Conservation (phyloP, 1,140 invertebrate genomes). For the Acyrthosiphon pisum region DNA sequence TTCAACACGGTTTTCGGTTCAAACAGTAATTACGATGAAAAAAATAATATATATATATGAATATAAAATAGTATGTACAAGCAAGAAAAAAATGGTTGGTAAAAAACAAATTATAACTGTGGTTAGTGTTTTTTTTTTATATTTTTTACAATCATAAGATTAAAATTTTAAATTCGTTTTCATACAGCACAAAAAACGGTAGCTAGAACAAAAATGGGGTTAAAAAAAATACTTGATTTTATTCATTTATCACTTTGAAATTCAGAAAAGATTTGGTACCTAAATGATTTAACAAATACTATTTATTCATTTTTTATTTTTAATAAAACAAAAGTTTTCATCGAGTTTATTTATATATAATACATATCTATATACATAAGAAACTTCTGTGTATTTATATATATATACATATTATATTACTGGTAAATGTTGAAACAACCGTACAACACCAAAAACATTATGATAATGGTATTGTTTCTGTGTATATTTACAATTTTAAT, state of each 20-base stretch:
- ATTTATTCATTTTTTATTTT: neutral
- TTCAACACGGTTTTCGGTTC: neutral
- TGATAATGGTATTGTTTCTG: neutral
- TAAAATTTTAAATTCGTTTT: slow-evolving; percentile 22
- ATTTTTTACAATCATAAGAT: neutral
- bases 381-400: no score
- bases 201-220: neutral
- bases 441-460: neutral
- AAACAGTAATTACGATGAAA: neutral
- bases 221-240: neutral
- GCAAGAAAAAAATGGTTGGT: neutral
- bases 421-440: neutral
- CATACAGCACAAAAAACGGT: neutral
- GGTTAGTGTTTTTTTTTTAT: neutral
- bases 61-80: neutral
- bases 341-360: neutral
- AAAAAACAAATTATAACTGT: slow-evolving; percentile 14
- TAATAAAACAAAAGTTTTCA: neutral
- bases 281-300: neutral
- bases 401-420: neutral
- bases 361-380: neutral
- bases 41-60: neutral
- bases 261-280: neutral
- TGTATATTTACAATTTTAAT: neutral
- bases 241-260: neutral